Evolutionary conservation across 2,888 invertebrate species (phyloP).

Genomic region (Oscheius sp.): DNA sequence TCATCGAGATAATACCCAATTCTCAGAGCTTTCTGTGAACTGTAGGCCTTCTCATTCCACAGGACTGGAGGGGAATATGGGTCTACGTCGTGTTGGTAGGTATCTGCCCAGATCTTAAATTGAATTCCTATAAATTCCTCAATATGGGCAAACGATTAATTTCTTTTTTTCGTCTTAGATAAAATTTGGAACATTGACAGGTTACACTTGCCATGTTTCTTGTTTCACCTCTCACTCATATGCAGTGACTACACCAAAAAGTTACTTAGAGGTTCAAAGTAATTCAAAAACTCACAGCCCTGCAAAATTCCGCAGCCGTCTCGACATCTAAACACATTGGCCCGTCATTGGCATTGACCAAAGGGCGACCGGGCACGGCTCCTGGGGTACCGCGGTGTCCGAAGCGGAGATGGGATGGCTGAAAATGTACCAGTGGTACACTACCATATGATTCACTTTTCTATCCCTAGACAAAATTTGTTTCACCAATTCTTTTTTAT

Average conservation of each 20-base stretch:
- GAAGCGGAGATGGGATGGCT: conserved; percentile 60
- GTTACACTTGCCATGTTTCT: too few relatives aligned
- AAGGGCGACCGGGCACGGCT: conserved; percentile 65
- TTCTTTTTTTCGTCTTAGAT: too few relatives aligned
- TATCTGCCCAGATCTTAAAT: conserved; percentile 52
- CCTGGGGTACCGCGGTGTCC: conserved; percentile 60
- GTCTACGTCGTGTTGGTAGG: conserved; percentile 55
- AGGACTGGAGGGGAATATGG: conserved; percentile 65
- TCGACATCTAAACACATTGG: conserved; percentile 64
- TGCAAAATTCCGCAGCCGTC: conserved; percentile 55
- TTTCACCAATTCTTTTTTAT: too few relatives aligned
- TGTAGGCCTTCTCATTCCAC: conserved; percentile 56
- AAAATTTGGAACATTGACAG: too few relatives aligned
- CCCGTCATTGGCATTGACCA: conserved; percentile 65
- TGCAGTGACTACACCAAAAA: too few relatives aligned
- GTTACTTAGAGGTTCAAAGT: too few relatives aligned
- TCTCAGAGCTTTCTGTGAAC: conserved; percentile 40
- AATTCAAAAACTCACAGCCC: conserved; percentile 31
- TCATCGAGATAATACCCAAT: conserved; percentile 66
- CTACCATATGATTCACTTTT: too few relatives aligned
- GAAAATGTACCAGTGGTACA: too few relatives aligned
- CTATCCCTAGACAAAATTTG: too few relatives aligned
- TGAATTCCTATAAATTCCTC: too few relatives aligned
- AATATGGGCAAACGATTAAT: too few relatives aligned
- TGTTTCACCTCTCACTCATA: too few relatives aligned